These are phyloP conservation scores for Rhyzopertha dominica DNA, from an alignment of 1,140 invertebrate genomes.

Conservation along the genomic window DNA sequence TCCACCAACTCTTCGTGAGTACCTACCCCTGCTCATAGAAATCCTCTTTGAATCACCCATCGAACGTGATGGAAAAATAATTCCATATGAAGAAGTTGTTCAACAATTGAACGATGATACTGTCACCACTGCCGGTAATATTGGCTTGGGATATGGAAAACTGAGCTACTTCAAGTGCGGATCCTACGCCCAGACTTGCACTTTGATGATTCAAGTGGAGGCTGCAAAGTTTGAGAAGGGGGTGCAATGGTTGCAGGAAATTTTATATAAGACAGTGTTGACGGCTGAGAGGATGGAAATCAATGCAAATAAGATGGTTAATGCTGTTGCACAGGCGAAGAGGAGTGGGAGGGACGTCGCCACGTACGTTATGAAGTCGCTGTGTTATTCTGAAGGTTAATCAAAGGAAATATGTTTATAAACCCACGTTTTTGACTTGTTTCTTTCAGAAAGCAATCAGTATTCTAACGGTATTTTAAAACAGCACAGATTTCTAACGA, in stretches of 20 bases:
- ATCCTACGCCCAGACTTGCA: conserved; percentile 55
- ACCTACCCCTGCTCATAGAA: conserved; percentile 68
- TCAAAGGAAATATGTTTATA: neutral
- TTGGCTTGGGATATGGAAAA: conserved; percentile 52
- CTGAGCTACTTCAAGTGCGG: conserved; percentile 47
- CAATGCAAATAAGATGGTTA: conserved; percentile 68
- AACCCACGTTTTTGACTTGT: conserved; percentile 1
- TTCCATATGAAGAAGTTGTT: conserved; percentile 71
- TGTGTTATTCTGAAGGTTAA: conserved; percentile 59
- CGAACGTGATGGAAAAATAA: conserved; percentile 51
- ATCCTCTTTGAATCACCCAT: conserved; percentile 64
- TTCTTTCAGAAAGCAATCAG: conserved; percentile 66
- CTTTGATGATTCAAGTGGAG: conserved; percentile 59
- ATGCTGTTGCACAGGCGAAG: conserved; percentile 69
- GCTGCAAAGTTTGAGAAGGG: conserved; percentile 68
- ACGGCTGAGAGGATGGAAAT: conserved; percentile 69
- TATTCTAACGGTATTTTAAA: conserved; percentile 63
- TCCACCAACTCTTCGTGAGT: conserved; percentile 55
- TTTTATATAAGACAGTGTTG: conserved; percentile 68
- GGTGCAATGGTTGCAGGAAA: conserved; percentile 70
- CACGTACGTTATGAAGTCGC: conserved; percentile 56
- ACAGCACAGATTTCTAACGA: conserved; percentile 72
- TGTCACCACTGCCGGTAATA: conserved; percentile 50
- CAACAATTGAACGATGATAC: conserved; percentile 70
- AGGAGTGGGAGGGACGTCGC: conserved; percentile 58